These are phyloP conservation scores for Archips xylosteana DNA, from an alignment of 2,888 invertebrate genomes.

Conservation along the genomic window DNA sequence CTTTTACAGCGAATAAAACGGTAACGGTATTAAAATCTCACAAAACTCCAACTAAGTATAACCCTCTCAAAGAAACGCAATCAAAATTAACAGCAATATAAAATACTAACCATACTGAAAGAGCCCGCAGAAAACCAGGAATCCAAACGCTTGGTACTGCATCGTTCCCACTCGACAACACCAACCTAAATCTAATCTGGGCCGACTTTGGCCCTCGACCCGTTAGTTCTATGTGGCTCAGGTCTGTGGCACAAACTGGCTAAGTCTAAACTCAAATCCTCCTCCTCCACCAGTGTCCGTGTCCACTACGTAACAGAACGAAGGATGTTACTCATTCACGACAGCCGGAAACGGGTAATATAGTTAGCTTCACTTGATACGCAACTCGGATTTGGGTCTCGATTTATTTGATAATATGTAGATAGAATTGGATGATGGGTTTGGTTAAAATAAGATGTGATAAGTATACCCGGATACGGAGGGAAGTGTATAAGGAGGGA, in stretches of 20 bases:
- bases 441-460: conserved; percentile 11
- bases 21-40: too few relatives aligned
- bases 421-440: conserved; percentile 11
- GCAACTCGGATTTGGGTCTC: conserved; percentile 36
- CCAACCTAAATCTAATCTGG: not conserved
- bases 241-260: not conserved
- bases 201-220: not conserved
- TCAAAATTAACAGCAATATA: not conserved
- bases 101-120: conserved; percentile 63
- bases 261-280: conserved; percentile 44
- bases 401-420: conserved; percentile 31
- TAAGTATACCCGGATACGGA: not conserved
- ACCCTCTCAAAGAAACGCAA: too few relatives aligned
- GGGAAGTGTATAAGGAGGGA: not conserved
- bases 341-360: conserved; percentile 59
- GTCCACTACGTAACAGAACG: not conserved
- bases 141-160: conserved; percentile 46
- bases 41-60: too few relatives aligned
- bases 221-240: not conserved
- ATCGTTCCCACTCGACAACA: conserved; percentile 34
- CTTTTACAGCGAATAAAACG: too few relatives aligned
- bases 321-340: conserved; percentile 60
- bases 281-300: conserved; percentile 25
- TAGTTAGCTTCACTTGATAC: conserved; percentile 52
- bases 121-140: conserved; percentile 60